A percentile compares a stretch with the other conserved stretches of the same genome.
These are phyloP conservation scores for Vespertilio murinus DNA, from an alignment of 2,797 vertebrate genomes.

Conservation along the genomic window DNA sequence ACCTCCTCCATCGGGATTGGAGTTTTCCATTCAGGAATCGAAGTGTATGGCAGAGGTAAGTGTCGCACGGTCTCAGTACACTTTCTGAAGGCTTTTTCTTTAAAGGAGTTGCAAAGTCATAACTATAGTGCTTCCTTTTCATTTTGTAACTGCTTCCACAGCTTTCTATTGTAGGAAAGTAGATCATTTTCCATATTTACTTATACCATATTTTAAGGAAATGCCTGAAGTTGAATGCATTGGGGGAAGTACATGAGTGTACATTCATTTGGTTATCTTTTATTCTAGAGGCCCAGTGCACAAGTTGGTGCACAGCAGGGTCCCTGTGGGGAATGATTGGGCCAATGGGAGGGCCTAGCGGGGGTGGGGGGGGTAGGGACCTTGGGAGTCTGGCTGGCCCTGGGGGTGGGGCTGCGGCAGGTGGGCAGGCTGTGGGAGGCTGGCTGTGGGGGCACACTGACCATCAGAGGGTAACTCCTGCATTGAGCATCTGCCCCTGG, in stretches of 20 bases:
- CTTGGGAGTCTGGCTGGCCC: too few species aligned
- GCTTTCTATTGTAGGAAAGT: slow-evolving; percentile 5
- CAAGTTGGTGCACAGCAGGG: too few species aligned
- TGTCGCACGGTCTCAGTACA: slow-evolving; percentile 44
- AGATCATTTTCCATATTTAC: not conserved
- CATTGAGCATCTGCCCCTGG: too few species aligned
- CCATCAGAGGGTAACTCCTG: too few species aligned
- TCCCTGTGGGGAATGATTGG: too few species aligned
- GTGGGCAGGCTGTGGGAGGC: too few species aligned
- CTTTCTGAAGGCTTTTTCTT: not conserved
- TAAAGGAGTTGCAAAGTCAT: not conserved
- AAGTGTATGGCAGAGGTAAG: slow-evolving; percentile 98
- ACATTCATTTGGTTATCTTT: slow-evolving; percentile 17
- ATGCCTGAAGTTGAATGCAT: not conserved
- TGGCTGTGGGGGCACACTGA: too few species aligned
- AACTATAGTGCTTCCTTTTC: not conserved
- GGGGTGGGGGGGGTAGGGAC: too few species aligned
- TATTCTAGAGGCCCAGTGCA: not conserved
- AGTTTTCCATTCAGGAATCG: slow-evolving; percentile 99
- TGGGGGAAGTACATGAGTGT: not conserved
- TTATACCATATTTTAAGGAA: slow-evolving; percentile 24
- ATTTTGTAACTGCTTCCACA: not conserved
- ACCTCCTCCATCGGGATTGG: slow-evolving; percentile 98
- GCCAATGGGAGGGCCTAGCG: too few species aligned
- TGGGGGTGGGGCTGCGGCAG: too few species aligned